Evolutionary conservation across 2,888 invertebrate species (phyloP).

Genomic region (Aphodius granarius): DNA sequence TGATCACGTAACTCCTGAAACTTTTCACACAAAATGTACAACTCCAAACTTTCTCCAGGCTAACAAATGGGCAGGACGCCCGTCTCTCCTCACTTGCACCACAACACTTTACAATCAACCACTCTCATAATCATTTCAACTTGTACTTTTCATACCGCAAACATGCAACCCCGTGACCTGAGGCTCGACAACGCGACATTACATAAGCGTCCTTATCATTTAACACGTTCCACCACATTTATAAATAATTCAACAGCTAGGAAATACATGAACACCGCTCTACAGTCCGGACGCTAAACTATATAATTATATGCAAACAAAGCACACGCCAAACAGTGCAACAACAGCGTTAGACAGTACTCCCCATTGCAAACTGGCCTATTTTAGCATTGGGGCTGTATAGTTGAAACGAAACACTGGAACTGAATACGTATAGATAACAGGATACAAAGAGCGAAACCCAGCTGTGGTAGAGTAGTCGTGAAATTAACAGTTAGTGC

Average conservation of each 20-base stretch:
- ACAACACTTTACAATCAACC: background rate
- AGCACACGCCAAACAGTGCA: background rate
- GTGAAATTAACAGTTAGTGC: background rate
- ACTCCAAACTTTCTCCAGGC: too few relatives aligned
- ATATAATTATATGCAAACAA: background rate
- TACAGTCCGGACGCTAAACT: too few relatives aligned
- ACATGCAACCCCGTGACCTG: background rate
- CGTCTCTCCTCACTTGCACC: too few relatives aligned
- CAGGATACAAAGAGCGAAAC: background rate
- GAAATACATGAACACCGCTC: background rate
- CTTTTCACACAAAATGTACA: too few relatives aligned
- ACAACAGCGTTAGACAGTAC: background rate
- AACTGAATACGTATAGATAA: background rate
- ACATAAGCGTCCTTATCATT: background rate
- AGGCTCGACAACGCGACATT: background rate
- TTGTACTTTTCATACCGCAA: background rate
- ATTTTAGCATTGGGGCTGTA: background rate
- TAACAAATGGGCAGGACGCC: too few relatives aligned
- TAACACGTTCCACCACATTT: background rate
- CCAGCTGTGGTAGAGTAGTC: background rate
- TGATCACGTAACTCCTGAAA: too few relatives aligned
- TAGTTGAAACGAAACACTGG: background rate
- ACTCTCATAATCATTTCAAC: background rate
- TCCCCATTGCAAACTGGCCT: background rate
- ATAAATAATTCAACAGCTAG: background rate